Base-by-base conservation (phyloP, 2,797 vertebrate genomes). In the Sternotherus odoratus region DNA sequence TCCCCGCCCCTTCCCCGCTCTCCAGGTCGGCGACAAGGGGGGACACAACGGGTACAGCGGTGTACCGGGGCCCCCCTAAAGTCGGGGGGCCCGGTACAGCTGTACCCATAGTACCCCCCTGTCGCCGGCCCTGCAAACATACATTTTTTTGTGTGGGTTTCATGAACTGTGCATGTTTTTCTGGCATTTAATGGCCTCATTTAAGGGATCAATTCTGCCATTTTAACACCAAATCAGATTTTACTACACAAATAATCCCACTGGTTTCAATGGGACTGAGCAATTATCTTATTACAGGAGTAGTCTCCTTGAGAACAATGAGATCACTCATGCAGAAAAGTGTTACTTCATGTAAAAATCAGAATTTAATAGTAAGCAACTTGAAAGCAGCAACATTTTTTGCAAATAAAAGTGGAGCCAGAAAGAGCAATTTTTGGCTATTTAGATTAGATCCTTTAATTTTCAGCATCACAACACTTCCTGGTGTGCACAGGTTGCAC, bases 361-460 rank as follows among this genome's bases (percentile, higher is more conserved):
- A 63, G 60, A 63, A 63, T 75, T 33, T 8, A 7, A 82, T 84
- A 57, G 23, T 63, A 63, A 89, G 21, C 30, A 72, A 53, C 86
- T 93, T 54, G 77, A 77, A 43, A 33, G 30, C 78, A 89, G 56
- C 11, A 81, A 24, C 9, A 88, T 77, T 89, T 85, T 50, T 66
- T 84, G 77, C 57, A 80, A 89, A 82, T 57, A 89, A 77, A 57
- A 81, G 21, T 57, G 92, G 50, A 88, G 86, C 15, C 12, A 89
- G 83, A 72, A 89, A 92, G 72, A 33, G 90, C 63, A n/a, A 57
- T 88, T 50, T 17, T 82, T 79, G 95, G 33, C 46, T 39, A 72
- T 93, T 80, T 39, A 77, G n/a, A 66, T 66, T 66, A 66, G 8
- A 66, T 36, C 33, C 4, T 66, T 8, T 36, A 19, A 16, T 33